Evolutionary conservation across 2,888 invertebrate species (phyloP).

Genomic region (Lymantria dispar): DNA sequence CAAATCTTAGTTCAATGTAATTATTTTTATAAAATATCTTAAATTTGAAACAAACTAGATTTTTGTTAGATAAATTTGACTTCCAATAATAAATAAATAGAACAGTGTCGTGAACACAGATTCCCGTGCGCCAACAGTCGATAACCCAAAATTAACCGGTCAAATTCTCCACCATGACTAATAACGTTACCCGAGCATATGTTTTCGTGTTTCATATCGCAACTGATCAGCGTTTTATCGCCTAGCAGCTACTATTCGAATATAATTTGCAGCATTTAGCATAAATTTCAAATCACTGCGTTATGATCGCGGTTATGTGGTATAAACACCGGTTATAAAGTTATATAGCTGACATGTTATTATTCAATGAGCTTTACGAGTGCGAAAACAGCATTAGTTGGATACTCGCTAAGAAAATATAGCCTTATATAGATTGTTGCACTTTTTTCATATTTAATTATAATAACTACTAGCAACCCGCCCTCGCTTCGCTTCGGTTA

Average conservation of each 20-base stretch:
- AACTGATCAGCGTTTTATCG: constrained; percentile 26
- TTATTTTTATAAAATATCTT: too few relatives aligned
- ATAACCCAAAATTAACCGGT: not conserved
- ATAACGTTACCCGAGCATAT: constrained; percentile 37
- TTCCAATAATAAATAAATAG: too few relatives aligned
- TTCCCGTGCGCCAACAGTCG: not conserved
- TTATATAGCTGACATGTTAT: constrained; percentile 6
- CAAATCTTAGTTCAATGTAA: too few relatives aligned
- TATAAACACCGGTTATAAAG: not conserved
- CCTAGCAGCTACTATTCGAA: constrained; percentile 19
- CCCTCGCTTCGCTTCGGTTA: too few relatives aligned
- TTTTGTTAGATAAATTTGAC: too few relatives aligned
- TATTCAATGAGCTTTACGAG: not conserved
- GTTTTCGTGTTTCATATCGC: constrained; percentile 30
- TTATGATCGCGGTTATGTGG: constrained; percentile 4
- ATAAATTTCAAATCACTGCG: constrained; percentile 28
- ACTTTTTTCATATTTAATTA: too few relatives aligned
- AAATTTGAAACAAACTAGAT: too few relatives aligned
- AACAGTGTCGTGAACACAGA: not conserved
- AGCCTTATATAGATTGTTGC: too few relatives aligned
- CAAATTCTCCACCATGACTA: constrained; percentile 41
- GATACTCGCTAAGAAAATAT: not conserved
- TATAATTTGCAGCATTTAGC: constrained; percentile 32
- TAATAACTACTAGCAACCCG: too few relatives aligned
- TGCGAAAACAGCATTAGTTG: not conserved